phyloP scores from a whole-genome alignment of 2,888 invertebrate genomes.

The Dendrolimus pini region DNA sequence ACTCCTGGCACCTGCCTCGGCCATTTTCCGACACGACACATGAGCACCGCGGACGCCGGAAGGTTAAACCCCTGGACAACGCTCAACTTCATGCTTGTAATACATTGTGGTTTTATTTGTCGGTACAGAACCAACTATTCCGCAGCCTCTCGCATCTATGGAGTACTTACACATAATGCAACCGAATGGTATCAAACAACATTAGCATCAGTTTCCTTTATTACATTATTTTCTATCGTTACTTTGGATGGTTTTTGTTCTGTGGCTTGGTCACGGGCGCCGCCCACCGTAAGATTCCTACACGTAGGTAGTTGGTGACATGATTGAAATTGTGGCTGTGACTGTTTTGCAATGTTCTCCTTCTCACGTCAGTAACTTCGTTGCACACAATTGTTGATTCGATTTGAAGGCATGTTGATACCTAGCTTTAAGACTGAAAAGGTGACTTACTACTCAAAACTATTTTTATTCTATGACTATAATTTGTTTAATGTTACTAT shows the following conservation, averaged over 20 bases:
- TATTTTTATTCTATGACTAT: slow-evolving; percentile 36
- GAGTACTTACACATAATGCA: slow-evolving; percentile 73
- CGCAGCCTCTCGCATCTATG: slow-evolving; percentile 72
- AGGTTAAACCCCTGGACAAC: slow-evolving; percentile 8
- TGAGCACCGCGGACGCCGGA: slow-evolving; percentile 11
- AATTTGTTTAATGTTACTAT: slow-evolving; percentile 35
- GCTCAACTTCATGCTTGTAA: slow-evolving; percentile 56
- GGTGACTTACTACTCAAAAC: slow-evolving; percentile 87
- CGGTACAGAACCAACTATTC: slow-evolving; percentile 72
- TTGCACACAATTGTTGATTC: slow-evolving; percentile 16
- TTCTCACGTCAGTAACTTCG: slow-evolving; percentile 18
- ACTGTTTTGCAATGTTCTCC: slow-evolving; percentile 52
- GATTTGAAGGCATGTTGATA: slow-evolving; percentile 21
- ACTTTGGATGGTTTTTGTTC: slow-evolving; percentile 24
- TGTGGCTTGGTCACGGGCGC: slow-evolving; percentile 33
- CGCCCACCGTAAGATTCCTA: slow-evolving; percentile 23
- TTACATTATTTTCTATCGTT: slow-evolving; percentile 33
- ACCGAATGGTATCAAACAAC: slow-evolving; percentile 69
- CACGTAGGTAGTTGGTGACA: slow-evolving; percentile 39
- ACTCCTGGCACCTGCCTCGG: too few relatives aligned
- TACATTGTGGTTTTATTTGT: slow-evolving; percentile 67
- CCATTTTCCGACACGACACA: slow-evolving; percentile 3
- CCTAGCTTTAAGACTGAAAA: slow-evolving; percentile 38
- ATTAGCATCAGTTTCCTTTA: slow-evolving; percentile 53
- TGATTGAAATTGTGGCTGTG: slow-evolving; percentile 70